These are phyloP conservation scores for Bubo blakistoni DNA, from an alignment of 2,113 vertebrate genomes.

Conservation along the genomic window DNA sequence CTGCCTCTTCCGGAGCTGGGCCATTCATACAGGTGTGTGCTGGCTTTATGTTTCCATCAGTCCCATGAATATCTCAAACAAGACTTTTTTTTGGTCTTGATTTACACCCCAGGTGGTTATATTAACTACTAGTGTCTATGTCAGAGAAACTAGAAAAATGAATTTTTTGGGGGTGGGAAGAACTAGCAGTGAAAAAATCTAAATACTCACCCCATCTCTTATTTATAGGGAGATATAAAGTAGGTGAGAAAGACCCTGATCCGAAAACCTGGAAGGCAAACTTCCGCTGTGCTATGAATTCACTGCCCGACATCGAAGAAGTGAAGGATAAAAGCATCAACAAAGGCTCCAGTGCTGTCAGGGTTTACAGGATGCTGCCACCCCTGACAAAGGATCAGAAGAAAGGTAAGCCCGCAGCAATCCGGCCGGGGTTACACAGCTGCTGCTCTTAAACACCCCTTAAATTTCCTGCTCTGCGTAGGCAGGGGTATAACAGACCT, in stretches of 20 bases:
- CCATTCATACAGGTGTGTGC: conserved; percentile 91
- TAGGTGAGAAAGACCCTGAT: conserved; percentile 80
- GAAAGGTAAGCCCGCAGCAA: conserved; percentile 66
- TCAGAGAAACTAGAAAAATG: neutral
- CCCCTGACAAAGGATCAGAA: conserved; percentile 74
- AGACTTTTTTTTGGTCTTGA: neutral
- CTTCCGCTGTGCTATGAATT: conserved; percentile 98
- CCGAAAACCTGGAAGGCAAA: conserved; percentile 99
- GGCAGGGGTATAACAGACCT: neutral
- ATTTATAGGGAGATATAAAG: conserved; percentile 82
- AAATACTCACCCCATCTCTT: neutral
- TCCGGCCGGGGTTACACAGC: neutral
- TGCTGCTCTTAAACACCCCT: neutral
- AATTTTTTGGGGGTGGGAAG: neutral
- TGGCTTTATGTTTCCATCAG: neutral
- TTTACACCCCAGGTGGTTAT: neutral
- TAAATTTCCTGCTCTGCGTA: fast-evolving
- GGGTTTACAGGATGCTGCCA: conserved; percentile 92
- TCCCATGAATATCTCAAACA: fast-evolving
- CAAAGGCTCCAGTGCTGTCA: conserved; percentile 88
- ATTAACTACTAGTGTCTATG: neutral
- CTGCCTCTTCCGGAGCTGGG: conserved; percentile 91
- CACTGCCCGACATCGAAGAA: conserved; percentile 92
- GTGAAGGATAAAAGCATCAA: conserved; percentile 91
- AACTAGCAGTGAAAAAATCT: neutral